Conservation (phyloP, 1,140 invertebrate genomes). For the Trichonephila inaurata region DNA sequence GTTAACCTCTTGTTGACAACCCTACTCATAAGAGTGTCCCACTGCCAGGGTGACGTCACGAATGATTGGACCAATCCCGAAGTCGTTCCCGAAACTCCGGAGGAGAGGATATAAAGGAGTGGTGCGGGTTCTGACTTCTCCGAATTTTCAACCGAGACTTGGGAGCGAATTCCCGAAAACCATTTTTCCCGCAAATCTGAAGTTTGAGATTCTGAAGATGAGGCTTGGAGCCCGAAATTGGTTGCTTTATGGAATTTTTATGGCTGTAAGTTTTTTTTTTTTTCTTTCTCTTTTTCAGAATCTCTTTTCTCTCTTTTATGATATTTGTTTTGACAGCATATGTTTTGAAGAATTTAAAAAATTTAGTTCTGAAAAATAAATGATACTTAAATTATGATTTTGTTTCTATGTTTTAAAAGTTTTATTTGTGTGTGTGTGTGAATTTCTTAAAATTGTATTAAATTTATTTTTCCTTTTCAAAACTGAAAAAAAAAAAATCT, state of each 20-base stretch:
- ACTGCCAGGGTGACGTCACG: slow-evolving; percentile 29
- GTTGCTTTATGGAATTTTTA: not conserved
- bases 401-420: too few species aligned
- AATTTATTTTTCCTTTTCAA: too few species aligned
- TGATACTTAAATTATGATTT: too few species aligned
- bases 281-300: not conserved
- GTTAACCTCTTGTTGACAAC: slow-evolving; percentile 46
- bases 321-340: not conserved
- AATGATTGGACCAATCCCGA: slow-evolving; percentile 5
- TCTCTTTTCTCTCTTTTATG: too few species aligned
- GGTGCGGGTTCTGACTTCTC: not conserved
- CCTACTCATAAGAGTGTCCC: slow-evolving; percentile 18
- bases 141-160: slow-evolving; percentile 6
- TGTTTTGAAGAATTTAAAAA: too few species aligned
- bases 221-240: not conserved
- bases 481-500: too few species aligned
- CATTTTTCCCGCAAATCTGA: slow-evolving; percentile 18
- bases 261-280: not conserved
- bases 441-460: too few species aligned
- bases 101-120: slow-evolving; percentile 16
- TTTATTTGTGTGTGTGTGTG: too few species aligned
- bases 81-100: slow-evolving; percentile 14
- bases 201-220: not conserved
- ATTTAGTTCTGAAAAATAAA: too few species aligned
- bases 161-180: slow-evolving; percentile 10